Conservation (phyloP, 2,888 invertebrate genomes). For the Morpho achilles region DNA sequence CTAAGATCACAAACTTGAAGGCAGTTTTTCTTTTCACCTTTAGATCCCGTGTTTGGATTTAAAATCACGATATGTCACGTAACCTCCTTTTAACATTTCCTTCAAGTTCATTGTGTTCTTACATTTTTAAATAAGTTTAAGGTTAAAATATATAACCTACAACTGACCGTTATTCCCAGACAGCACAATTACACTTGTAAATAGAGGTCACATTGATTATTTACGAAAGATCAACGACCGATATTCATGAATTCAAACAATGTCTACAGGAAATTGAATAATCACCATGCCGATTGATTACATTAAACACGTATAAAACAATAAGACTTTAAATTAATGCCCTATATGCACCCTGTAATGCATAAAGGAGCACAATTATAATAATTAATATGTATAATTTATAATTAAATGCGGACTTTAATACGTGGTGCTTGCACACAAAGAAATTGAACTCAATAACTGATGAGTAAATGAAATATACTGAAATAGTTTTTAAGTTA, state of each 20-base stretch:
- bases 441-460: no score
- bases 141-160: no score
- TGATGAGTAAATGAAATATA: no score
- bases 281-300: slow-evolving; percentile 53
- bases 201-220: slow-evolving; percentile 39
- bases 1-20: no score
- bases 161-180: not conserved
- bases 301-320: slow-evolving; percentile 26
- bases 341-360: slow-evolving; percentile 9
- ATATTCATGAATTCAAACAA: slow-evolving; percentile 42
- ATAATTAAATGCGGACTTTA: slow-evolving; percentile 1
- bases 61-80: no score
- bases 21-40: no score
- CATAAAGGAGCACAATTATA: slow-evolving; percentile 15
- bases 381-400: slow-evolving; percentile 10
- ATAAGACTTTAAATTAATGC: slow-evolving; percentile 27
- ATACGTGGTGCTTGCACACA: no score
- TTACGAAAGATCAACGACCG: slow-evolving; percentile 34
- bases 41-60: no score
- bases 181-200: slow-evolving; percentile 37
- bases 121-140: no score
- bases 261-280: slow-evolving; percentile 54
- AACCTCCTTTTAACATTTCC: no score
- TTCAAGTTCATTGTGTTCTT: no score
- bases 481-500: no score